A percentile compares a stretch with the other conserved stretches of the same genome.
Conservation (phyloP, 2,888 invertebrate species). For the Eupeodes luniger region DNA sequence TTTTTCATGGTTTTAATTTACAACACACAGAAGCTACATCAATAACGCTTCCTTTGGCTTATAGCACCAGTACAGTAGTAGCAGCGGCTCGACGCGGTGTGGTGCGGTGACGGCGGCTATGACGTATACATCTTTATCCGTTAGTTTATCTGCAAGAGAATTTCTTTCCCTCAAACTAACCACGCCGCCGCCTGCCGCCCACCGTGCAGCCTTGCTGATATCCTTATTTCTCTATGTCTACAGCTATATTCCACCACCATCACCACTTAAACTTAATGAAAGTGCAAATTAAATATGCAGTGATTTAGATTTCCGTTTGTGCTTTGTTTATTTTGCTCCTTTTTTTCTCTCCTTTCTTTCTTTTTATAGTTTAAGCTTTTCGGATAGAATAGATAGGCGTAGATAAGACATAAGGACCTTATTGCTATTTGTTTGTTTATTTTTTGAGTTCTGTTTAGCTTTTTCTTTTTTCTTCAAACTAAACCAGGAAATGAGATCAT, state of each 20-base stretch:
- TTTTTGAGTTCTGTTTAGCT: neutral
- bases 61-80: neutral
- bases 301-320: constrained; percentile 65
- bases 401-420: constrained; percentile 7
- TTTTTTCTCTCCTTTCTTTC: neutral
- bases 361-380: constrained; percentile 33
- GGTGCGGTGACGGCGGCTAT: too few relatives aligned
- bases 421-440: constrained; percentile 19
- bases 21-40: constrained; percentile 52
- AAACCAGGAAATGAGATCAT: constrained; percentile 39
- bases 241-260: neutral
- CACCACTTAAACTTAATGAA: constrained; percentile 57
- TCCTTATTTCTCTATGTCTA: neutral
- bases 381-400: constrained; percentile 14
- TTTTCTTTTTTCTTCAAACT: constrained; percentile 12
- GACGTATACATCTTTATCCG: constrained; percentile 1
- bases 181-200: too few relatives aligned
- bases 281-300: constrained; percentile 74
- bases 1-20: constrained; percentile 59
- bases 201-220: too few relatives aligned
- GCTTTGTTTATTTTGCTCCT: constrained; percentile 52
- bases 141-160: constrained; percentile 34
- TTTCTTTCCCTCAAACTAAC: neutral
- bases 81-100: neutral
- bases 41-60: constrained; percentile 26